Evolutionary conservation across 2,113 vertebrate species (phyloP).

Genomic region (Dipodomys ordii): DNA sequence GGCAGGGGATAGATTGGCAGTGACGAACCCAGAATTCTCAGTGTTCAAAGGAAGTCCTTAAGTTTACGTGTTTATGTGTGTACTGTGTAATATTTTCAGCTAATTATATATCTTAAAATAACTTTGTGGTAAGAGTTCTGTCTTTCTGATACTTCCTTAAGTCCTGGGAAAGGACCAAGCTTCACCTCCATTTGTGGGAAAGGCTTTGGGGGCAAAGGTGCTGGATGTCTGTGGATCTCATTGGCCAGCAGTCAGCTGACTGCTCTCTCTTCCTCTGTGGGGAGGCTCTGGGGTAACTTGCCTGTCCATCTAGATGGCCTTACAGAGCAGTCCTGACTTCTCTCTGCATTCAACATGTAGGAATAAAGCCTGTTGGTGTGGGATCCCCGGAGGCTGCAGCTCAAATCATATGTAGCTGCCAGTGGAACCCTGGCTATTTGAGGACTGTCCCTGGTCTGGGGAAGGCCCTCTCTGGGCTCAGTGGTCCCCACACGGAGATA

Average conservation of each 20-base stretch:
- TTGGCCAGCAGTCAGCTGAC: background rate
- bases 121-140: background rate
- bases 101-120: conserved; percentile 16
- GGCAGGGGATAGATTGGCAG: accelerated
- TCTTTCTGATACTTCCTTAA: background rate
- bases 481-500: background rate
- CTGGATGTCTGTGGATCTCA: accelerated
- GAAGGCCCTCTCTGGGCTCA: too few relatives aligned
- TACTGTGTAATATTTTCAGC: background rate
- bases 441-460: background rate
- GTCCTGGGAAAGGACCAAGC: background rate
- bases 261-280: background rate
- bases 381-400: background rate
- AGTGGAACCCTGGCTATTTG: background rate
- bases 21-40: background rate
- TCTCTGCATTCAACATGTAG: conserved; percentile 39
- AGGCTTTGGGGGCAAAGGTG: background rate
- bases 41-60: background rate
- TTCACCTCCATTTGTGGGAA: accelerated
- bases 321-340: conserved; percentile 22
- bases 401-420: conserved; percentile 55
- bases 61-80: background rate
- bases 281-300: background rate
- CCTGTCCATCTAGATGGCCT: background rate
- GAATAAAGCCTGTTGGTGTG: background rate